Evolutionary conservation across 2,113 vertebrate species (phyloP).

Genomic region (Microcebus tavaratra): DNA sequence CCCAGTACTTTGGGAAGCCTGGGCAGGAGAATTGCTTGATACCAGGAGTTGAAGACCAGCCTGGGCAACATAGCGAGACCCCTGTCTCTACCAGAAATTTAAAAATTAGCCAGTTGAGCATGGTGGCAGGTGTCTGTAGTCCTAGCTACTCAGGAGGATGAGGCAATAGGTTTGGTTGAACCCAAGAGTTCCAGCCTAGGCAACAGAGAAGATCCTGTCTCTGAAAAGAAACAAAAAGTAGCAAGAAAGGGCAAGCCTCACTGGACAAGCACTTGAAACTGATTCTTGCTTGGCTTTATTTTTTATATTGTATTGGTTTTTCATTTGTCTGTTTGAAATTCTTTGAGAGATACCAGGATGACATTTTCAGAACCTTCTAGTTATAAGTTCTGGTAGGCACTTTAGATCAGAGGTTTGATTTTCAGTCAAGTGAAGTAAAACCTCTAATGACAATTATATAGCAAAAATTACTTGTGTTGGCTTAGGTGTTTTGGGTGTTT

Average conservation of each 20-base stretch:
- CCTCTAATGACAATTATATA: neutral
- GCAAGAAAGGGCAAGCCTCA: neutral
- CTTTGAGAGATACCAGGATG: neutral
- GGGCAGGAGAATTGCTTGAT: too few relatives aligned
- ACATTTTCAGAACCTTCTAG: conserved; percentile 37
- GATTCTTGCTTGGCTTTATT: neutral
- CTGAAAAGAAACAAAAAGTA: neutral
- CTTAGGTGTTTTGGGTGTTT: neutral
- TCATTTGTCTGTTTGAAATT: conserved; percentile 33
- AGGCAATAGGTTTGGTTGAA: too few relatives aligned
- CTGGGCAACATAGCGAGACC: too few relatives aligned
- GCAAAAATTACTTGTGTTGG: neutral
- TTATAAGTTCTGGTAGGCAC: neutral
- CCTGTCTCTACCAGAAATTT: too few relatives aligned
- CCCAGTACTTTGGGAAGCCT: too few relatives aligned
- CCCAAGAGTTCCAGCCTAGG: too few relatives aligned
- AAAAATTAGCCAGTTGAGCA: too few relatives aligned
- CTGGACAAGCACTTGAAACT: neutral
- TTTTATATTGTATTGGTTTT: neutral
- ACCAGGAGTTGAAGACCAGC: too few relatives aligned
- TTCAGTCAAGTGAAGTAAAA: conserved; percentile 2
- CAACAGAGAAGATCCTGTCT: too few relatives aligned
- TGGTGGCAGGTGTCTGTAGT: too few relatives aligned
- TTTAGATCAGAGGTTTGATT: conserved; percentile 27
- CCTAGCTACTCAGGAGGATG: too few relatives aligned